Conservation (phyloP, 1,140 invertebrate species). For the Diorhabda carinulata region DNA sequence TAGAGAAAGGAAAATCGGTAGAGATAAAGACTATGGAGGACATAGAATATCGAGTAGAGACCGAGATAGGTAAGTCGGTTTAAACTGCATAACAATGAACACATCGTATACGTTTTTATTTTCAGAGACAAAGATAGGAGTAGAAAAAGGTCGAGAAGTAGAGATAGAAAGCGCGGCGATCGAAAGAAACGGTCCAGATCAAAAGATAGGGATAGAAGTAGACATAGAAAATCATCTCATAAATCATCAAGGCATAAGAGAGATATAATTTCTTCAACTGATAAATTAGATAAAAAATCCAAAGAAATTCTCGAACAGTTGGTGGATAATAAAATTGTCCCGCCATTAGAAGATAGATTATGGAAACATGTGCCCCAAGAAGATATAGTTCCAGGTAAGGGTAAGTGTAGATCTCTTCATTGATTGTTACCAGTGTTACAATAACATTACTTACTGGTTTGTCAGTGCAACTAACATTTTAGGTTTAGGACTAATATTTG, state of each 20-base stretch:
- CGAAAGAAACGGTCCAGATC: slow-evolving; percentile 34
- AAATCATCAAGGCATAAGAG: slow-evolving; percentile 48
- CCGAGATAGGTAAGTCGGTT: slow-evolving; percentile 11
- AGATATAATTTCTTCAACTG: slow-evolving; percentile 36
- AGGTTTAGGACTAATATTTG: no score
- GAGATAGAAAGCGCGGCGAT: slow-evolving; percentile 34
- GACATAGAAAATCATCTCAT: slow-evolving; percentile 40
- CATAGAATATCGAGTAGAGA: slow-evolving; percentile 36
- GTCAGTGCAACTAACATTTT: no score
- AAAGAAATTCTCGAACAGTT: slow-evolving; percentile 47
- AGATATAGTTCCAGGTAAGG: slow-evolving; percentile 49
- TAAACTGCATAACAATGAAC: not conserved
- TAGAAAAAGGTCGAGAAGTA: slow-evolving; percentile 34
- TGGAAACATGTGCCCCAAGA: slow-evolving; percentile 48
- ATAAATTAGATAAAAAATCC: slow-evolving; percentile 44
- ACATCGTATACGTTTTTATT: not conserved
- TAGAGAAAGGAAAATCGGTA: slow-evolving; percentile 41
- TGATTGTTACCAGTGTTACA: no score
- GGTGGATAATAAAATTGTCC: slow-evolving; percentile 46
- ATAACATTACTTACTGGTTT: no score
- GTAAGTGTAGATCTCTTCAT: slow-evolving; percentile 4
- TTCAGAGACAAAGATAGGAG: slow-evolving; percentile 25
- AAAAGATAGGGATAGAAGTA: slow-evolving; percentile 29
- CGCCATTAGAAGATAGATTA: slow-evolving; percentile 43
- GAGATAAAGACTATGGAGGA: slow-evolving; percentile 34